Percentiles rank a stretch among this genome's conserved stretches.
Conservation (phyloP, 2,113 vertebrate genomes). For the Cinclus mexicanus region DNA sequence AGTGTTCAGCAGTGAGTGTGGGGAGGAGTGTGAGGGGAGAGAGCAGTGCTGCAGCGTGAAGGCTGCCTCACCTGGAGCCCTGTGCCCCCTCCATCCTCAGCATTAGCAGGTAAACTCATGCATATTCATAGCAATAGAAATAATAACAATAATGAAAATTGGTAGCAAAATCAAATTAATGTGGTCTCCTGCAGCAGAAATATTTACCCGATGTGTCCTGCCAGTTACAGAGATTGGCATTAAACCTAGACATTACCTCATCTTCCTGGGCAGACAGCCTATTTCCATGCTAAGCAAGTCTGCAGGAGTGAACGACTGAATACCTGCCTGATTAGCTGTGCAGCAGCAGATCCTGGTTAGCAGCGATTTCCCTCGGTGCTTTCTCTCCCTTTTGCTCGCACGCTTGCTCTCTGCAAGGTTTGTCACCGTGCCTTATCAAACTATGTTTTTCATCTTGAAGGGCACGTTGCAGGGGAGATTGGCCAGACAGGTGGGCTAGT, state of each 20-base stretch:
- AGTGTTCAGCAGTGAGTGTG: background rate
- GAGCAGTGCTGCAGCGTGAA: background rate
- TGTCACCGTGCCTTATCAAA: constrained; percentile 56
- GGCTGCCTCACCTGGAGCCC: constrained; percentile 15
- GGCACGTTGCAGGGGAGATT: constrained; percentile 41
- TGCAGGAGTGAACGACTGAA: constrained; percentile 86
- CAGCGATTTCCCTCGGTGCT: constrained; percentile 64
- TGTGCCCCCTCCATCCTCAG: background rate
- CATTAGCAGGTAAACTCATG: constrained; percentile 51
- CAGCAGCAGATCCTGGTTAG: constrained; percentile 74
- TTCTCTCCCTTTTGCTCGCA: constrained; percentile 62
- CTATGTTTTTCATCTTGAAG: constrained; percentile 61
- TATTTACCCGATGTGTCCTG: constrained; percentile 81
- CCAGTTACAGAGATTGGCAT: constrained; percentile 92
- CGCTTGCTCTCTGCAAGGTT: constrained; percentile 43
- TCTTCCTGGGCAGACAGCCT: constrained; percentile 90
- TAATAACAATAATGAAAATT: constrained; percentile 69
- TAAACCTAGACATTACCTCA: constrained; percentile 98
- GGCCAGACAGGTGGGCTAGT: constrained; percentile 63
- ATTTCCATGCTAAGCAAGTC: constrained; percentile 93
- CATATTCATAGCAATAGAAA: constrained; percentile 67
- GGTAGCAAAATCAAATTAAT: constrained; percentile 73
- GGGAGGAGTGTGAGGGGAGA: background rate
- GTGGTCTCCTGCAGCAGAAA: constrained; percentile 76
- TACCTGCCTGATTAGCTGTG: constrained; percentile 89